phyloP scores from a whole-genome alignment of 2,797 vertebrate genomes.

The Pteropus rufus region DNA sequence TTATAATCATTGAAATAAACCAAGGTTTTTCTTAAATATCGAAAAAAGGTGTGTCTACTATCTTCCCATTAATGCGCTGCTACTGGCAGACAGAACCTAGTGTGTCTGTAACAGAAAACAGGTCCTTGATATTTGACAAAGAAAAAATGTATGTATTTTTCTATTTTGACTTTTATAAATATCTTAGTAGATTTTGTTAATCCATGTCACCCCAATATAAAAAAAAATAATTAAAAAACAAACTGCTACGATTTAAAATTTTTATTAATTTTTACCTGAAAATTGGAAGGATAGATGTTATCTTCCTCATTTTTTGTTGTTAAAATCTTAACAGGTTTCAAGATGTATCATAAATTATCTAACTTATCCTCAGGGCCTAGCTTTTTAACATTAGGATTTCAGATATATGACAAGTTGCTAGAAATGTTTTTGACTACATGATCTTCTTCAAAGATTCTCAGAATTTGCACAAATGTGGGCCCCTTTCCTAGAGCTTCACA shows the following conservation, averaged over 20 bases:
- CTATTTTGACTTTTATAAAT: background rate
- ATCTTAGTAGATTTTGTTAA: background rate
- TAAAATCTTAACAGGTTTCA: background rate
- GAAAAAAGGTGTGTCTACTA: background rate
- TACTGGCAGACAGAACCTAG: background rate
- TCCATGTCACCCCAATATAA: too few species aligned
- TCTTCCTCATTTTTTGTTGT: background rate
- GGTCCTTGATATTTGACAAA: background rate
- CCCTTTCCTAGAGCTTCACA: background rate
- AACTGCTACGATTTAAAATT: background rate
- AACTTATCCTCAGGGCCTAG: background rate
- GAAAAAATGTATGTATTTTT: background rate
- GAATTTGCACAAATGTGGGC: background rate
- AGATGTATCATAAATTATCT: background rate
- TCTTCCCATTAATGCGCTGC: background rate
- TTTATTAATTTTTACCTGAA: constrained; percentile 2
- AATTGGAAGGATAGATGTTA: background rate
- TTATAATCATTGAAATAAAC: background rate
- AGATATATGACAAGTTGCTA: background rate
- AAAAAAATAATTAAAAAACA: too few species aligned
- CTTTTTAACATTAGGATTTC: background rate
- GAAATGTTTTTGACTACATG: background rate
- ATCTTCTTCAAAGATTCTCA: background rate
- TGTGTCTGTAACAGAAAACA: background rate
- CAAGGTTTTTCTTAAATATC: background rate